Conservation (phyloP, 1,140 invertebrate species). For the Teleopsis dalmanni region DNA sequence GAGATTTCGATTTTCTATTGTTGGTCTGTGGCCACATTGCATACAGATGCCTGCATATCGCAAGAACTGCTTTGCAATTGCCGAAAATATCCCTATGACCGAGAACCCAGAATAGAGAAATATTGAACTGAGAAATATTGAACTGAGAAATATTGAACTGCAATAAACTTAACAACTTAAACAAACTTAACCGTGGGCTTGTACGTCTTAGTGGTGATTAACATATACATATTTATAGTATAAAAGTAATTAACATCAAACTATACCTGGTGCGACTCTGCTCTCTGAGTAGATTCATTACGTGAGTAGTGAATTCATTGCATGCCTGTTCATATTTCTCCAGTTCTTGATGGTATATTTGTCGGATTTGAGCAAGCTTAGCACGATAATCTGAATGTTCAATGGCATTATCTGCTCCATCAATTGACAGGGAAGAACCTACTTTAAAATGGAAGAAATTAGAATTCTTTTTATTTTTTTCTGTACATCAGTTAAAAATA, state of each 20-base stretch:
- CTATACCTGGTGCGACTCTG: constrained; percentile 85
- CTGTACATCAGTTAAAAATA: background rate
- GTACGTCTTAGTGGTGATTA: too few species aligned
- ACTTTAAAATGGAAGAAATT: background rate
- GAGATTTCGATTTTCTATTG: too few species aligned
- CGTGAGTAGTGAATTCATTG: constrained; percentile 99
- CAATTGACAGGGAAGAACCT: constrained; percentile 34
- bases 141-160: too few species aligned
- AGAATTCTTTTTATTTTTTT: background rate
- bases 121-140: too few species aligned
- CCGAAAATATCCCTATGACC: too few species aligned
- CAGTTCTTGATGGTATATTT: constrained; percentile 98
- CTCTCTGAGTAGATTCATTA: constrained; percentile 95
- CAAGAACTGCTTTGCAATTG: too few species aligned
- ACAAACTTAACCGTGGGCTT: too few species aligned
- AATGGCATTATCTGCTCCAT: constrained; percentile 81
- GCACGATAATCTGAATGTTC: constrained; percentile 99
- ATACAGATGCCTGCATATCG: too few species aligned
- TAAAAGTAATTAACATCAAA: background rate
- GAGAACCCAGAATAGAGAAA: too few species aligned
- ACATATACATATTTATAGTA: too few species aligned
- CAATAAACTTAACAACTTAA: constrained; percentile 38
- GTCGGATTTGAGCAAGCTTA: constrained; percentile 97
- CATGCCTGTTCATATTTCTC: constrained; percentile 99
- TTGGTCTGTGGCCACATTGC: too few species aligned